Evolutionary conservation across 92 coral and sea anemone species (phyloP).

Genomic region (Umimayanthus chanpuru): DNA sequence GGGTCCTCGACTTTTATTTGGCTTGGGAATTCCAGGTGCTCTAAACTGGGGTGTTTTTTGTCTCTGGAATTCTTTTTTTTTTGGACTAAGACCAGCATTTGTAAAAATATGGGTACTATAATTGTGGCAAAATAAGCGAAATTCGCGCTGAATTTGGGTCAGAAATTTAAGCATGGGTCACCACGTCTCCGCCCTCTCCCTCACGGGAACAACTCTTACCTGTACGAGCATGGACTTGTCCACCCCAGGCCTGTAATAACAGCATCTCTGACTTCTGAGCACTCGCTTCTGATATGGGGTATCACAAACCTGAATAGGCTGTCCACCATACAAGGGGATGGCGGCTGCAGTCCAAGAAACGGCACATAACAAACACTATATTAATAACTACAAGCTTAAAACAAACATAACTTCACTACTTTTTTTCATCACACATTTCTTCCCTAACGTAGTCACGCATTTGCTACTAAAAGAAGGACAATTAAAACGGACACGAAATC

Average conservation of each 20-base stretch:
- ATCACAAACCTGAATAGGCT: conserved; percentile 95
- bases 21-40: background rate
- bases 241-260: conserved; percentile 90
- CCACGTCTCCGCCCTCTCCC: background rate
- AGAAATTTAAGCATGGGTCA: background rate
- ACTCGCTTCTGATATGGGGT: conserved; percentile 86
- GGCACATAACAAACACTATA: background rate
- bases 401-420: background rate
- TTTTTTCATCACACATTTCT: background rate
- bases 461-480: too few relatives aligned
- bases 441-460: too few relatives aligned
- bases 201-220: conserved; percentile 48
- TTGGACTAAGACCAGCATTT: too few relatives aligned
- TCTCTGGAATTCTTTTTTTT: too few relatives aligned
- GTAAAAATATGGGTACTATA: background rate
- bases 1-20: background rate
- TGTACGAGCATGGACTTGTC: conserved; percentile 94
- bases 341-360: conserved; percentile 66
- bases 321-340: conserved; percentile 96
- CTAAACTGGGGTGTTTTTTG: background rate
- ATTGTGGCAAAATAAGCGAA: too few relatives aligned
- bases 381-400: background rate
- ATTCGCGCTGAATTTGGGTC: too few relatives aligned
- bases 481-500: too few relatives aligned
- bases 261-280: conserved; percentile 86